Evolutionary conservation across 2,888 invertebrate species (phyloP).

Genomic region (Hypercompe scribonia): DNA sequence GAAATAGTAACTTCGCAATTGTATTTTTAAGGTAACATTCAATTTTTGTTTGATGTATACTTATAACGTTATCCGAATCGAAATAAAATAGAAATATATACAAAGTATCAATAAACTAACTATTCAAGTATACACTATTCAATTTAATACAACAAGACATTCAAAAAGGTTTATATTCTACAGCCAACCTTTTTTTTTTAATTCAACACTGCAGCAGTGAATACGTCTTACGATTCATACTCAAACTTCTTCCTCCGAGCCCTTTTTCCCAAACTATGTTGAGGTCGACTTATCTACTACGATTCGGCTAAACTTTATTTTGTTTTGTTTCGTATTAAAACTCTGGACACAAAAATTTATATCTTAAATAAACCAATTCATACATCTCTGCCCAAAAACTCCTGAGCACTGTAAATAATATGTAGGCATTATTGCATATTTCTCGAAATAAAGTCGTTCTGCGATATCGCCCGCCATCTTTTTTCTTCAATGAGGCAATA

Average conservation of each 20-base stretch:
- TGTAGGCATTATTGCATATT: constrained; percentile 74
- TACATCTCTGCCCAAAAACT: constrained; percentile 38
- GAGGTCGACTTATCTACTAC: too few species aligned
- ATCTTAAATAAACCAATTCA: constrained; percentile 9
- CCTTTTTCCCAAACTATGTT: too few species aligned
- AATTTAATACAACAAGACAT: too few species aligned
- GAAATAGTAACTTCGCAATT: too few species aligned
- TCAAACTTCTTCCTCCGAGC: too few species aligned
- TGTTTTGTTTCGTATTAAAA: neutral
- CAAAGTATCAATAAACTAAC: too few species aligned
- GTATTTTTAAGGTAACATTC: neutral
- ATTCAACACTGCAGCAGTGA: neutral
- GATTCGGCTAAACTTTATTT: too few species aligned
- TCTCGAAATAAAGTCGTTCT: constrained; percentile 63
- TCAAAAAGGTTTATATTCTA: too few species aligned
- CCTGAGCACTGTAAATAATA: constrained; percentile 61
- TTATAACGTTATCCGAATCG: too few species aligned
- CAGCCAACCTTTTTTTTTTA: neutral
- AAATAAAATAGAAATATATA: too few species aligned
- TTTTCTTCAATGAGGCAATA: constrained; percentile 60
- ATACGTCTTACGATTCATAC: neutral
- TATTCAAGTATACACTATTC: too few species aligned
- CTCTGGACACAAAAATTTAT: neutral
- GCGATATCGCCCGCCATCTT: constrained; percentile 62
- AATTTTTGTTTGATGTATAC: too few species aligned